These are phyloP conservation scores for Stenichneumon culpator DNA, from an alignment of 2,888 invertebrate species.

Conservation along the genomic window DNA sequence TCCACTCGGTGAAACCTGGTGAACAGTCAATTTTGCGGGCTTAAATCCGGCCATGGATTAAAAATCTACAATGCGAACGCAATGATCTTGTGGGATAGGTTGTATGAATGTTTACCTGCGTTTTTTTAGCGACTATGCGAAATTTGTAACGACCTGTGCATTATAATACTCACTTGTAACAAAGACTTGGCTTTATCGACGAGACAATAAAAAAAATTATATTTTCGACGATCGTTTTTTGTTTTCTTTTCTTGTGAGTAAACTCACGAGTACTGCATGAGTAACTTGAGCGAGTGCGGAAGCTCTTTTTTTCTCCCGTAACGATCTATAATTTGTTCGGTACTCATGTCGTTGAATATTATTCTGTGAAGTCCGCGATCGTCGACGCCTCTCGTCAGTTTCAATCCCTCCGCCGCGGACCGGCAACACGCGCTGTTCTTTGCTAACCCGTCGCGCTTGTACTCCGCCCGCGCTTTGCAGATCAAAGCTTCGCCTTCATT, in stretches of 20 bases:
- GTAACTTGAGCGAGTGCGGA: slow-evolving; percentile 68
- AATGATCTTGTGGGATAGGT: neutral
- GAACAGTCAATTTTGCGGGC: slow-evolving; percentile 14
- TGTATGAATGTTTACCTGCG: neutral
- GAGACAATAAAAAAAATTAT: slow-evolving; percentile 37
- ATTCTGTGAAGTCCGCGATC: slow-evolving; percentile 53
- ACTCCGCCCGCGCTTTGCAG: slow-evolving; percentile 53
- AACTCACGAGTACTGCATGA: slow-evolving; percentile 59
- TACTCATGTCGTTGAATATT: slow-evolving; percentile 38
- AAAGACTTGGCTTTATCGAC: neutral
- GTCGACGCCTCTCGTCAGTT: slow-evolving; percentile 57
- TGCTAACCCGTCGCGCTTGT: slow-evolving; percentile 29
- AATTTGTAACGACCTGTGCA: neutral
- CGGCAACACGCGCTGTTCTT: slow-evolving; percentile 13
- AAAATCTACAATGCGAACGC: slow-evolving; percentile 23
- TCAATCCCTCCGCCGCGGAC: slow-evolving; percentile 59
- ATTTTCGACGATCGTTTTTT: slow-evolving; percentile 13
- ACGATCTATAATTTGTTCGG: slow-evolving; percentile 65
- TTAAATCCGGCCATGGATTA: neutral
- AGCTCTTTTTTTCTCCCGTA: slow-evolving; percentile 65
- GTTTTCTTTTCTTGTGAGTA: neutral
- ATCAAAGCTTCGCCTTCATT: slow-evolving; percentile 62
- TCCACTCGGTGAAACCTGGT: slow-evolving; percentile 80
- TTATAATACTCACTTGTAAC: slow-evolving; percentile 1
- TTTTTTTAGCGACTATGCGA: neutral